phyloP scores from a whole-genome alignment of 2,113 vertebrate species.

The Myxocyprinus asiaticus region DNA sequence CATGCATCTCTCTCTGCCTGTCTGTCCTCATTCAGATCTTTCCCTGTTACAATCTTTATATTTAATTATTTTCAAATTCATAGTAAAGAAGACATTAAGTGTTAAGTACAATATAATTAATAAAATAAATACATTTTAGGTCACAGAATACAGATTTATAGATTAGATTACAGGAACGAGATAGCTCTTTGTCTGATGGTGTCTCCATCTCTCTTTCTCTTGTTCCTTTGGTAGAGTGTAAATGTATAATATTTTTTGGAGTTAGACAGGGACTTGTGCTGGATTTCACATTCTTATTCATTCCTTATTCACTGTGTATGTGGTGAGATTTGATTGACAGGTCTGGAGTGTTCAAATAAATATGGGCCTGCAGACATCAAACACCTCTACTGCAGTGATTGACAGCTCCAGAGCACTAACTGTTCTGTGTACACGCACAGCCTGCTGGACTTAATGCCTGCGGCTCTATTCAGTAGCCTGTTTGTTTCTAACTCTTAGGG shows the following conservation, averaged over 20 bases:
- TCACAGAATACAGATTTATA: no score
- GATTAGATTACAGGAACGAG: no score
- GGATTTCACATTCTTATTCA: slow-evolving; percentile 44
- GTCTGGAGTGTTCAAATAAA: slow-evolving; percentile 56
- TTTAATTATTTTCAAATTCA: no score
- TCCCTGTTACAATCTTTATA: no score
- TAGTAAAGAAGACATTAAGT: no score
- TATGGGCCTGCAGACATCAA: slow-evolving; percentile 54
- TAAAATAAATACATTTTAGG: no score
- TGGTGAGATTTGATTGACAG: slow-evolving; percentile 52
- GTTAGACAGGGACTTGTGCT: slow-evolving; percentile 4
- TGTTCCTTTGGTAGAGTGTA: background rate
- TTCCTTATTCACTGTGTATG: slow-evolving; percentile 37
- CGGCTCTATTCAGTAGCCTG: slow-evolving; percentile 44
- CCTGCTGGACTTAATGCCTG: slow-evolving; percentile 51
- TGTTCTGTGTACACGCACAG: slow-evolving; percentile 17
- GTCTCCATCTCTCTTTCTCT: background rate
- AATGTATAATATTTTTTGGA: slow-evolving; percentile 6
- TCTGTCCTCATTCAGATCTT: no score
- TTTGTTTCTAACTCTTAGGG: slow-evolving; percentile 48
- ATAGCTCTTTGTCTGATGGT: background rate
- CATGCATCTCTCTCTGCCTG: no score
- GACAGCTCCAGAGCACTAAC: slow-evolving; percentile 54
- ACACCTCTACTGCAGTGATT: slow-evolving; percentile 50
- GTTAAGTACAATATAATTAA: no score